Percentiles rank a stretch among this genome's conserved stretches.
Conservation (phyloP, 2,888 invertebrate genomes). For the Chrysolina americana region DNA sequence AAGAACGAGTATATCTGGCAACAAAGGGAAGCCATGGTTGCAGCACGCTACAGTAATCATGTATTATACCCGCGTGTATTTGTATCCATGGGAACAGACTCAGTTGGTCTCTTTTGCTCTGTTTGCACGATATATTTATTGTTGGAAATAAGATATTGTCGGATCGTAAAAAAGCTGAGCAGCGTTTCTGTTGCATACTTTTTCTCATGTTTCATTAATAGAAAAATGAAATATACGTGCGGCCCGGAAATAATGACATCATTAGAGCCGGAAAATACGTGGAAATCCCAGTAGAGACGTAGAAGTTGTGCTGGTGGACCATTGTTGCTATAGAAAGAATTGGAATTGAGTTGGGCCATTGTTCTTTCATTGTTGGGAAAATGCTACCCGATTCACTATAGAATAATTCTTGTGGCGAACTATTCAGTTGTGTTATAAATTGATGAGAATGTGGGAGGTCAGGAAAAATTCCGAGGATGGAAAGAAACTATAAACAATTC, state of each 20-base stretch:
- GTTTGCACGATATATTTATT: constrained; percentile 31
- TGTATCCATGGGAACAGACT: constrained; percentile 46
- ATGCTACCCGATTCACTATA: no score
- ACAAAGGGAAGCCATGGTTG: constrained; percentile 53
- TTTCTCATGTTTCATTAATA: constrained; percentile 14
- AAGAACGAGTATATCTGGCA: constrained; percentile 48
- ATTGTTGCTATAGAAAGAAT: no score
- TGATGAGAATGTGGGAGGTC: no score
- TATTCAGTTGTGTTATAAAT: no score
- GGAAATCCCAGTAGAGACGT: not conserved
- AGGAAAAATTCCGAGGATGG: no score
- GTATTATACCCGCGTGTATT: constrained; percentile 46
- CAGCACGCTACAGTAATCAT: constrained; percentile 52
- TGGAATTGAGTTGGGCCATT: no score
- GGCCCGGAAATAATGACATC: not conserved
- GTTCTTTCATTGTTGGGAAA: no score
- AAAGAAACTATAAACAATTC: no score
- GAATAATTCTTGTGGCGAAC: no score
- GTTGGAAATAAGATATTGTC: constrained; percentile 34
- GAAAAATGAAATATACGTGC: not conserved
- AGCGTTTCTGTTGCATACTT: constrained; percentile 13
- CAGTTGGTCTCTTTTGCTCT: constrained; percentile 28
- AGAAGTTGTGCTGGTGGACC: no score
- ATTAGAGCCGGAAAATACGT: not conserved
- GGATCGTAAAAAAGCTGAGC: constrained; percentile 11